These are phyloP conservation scores for Anthopleura sola DNA, from an alignment of 64 coral and sea anemone genomes.

Conservation along the genomic window DNA sequence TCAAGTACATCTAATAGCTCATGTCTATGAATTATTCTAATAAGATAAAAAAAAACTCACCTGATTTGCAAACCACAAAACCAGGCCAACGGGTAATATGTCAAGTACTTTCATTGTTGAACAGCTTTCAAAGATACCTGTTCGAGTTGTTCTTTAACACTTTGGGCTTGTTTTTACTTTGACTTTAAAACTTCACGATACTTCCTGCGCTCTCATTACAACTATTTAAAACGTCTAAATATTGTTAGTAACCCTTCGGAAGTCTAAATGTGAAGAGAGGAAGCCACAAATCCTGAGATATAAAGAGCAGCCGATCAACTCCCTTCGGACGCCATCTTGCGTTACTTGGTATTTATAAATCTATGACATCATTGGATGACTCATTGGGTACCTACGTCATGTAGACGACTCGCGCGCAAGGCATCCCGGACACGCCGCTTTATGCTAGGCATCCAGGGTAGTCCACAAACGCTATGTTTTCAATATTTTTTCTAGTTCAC, in stretches of 20 bases:
- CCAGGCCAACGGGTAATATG: neutral
- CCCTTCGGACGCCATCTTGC: neutral
- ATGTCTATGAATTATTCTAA: too few species aligned
- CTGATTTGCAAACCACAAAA: neutral
- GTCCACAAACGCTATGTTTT: too few species aligned
- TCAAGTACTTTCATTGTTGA: neutral
- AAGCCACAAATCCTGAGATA: neutral
- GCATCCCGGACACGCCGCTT: too few species aligned
- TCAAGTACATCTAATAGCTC: too few species aligned
- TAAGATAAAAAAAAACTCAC: neutral
- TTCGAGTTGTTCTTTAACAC: neutral
- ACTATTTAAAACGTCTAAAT: neutral
- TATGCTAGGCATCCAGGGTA: too few species aligned
- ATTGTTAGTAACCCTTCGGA: neutral
- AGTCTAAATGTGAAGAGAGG: neutral
- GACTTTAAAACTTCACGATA: neutral
- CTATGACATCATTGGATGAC: neutral
- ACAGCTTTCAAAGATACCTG: neutral
- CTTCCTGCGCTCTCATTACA: neutral
- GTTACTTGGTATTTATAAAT: neutral
- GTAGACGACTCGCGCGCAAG: too few species aligned
- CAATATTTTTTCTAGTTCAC: too few species aligned
- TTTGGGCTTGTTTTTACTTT: neutral
- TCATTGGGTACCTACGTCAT: too few species aligned
- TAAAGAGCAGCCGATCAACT: neutral